Base-by-base conservation (phyloP, 2,113 vertebrate species). In the Stictonetta naevosa region DNA sequence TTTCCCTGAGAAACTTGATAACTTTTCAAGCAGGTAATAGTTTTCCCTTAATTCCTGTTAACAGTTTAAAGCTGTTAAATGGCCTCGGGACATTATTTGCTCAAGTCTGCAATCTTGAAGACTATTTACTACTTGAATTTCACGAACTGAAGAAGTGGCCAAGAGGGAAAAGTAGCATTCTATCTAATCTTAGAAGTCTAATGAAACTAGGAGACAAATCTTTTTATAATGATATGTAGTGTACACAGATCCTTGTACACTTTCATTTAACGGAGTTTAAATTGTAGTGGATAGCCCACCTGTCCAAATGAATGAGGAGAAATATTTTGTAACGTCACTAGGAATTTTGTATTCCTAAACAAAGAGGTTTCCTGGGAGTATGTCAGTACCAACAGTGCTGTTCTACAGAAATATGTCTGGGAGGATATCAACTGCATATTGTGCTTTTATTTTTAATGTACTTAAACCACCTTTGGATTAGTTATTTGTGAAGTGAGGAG, bases 211-310 rank as follows among this genome's bases (percentile, higher is more conserved):
- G 28, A 22, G 2, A 9, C 2, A 17, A 14, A 13, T 19, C 8
- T 48, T 10, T 63, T 0, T 50, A 4, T 67, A 23, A 22, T 7
- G 5, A 26, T 34, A 10, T 5, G 3, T 9, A 15, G 10, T 13
- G 3, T 59, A 6, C 38, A 38, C 38, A 38, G 38, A 38, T 38
- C 38, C 38, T 10, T 38, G 38, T 38, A 38, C 10, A 10, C 38
- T 38, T 38, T 55, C 23, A 9, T 66, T 44, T 36, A 62, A 10
- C 42, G 18, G 29, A 31, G 9, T 58, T 63, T 50, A 59, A 77
- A 4, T 69, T 11, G 21, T 28, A 1, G 31, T 25, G 10, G 33
- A 1, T 8, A 29, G 14, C 13, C 44, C 9, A 2, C 25, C 18
- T 80, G 60, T 29, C 36, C 52, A 48, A 66, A 17, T 13, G 6